phyloP scores from a whole-genome alignment of 2,888 invertebrate species.

The Mesorhabditis sp. region DNA sequence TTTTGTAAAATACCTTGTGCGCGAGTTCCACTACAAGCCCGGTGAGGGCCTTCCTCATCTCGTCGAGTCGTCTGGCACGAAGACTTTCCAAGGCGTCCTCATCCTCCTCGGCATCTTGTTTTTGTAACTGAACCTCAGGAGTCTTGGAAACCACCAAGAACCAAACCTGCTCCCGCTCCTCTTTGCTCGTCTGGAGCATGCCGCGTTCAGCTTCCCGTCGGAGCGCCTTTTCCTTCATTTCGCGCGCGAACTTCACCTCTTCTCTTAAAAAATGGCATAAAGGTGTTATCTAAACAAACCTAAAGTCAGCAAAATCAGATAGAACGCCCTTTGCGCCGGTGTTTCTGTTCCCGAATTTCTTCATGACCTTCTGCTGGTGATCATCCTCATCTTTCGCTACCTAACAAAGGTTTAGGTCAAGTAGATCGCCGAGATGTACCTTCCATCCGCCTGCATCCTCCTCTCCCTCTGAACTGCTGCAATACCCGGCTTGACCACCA shows the following conservation, averaged over 20 bases:
- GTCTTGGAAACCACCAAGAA: neutral
- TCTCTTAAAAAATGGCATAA: neutral
- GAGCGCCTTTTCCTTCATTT: slow-evolving; percentile 18
- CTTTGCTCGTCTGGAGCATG: slow-evolving; percentile 28
- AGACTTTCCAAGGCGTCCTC: slow-evolving; percentile 40
- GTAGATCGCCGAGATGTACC: slow-evolving; percentile 10
- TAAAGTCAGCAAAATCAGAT: slow-evolving; percentile 26
- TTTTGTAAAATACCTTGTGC: slow-evolving; percentile 26
- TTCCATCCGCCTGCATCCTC: slow-evolving; percentile 34
- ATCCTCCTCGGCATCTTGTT: slow-evolving; percentile 22
- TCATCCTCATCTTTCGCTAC: slow-evolving; percentile 32
- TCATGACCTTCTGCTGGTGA: slow-evolving; percentile 37
- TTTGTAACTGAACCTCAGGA: slow-evolving; percentile 12
- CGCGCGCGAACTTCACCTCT: slow-evolving; percentile 11
- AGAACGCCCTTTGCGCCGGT: slow-evolving; percentile 44
- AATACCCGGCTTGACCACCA: slow-evolving; percentile 52
- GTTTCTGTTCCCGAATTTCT: slow-evolving; percentile 19
- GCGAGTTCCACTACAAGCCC: slow-evolving; percentile 43
- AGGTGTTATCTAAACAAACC: neutral
- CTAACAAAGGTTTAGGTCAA: neutral
- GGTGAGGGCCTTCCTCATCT: slow-evolving; percentile 32
- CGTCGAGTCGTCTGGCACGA: slow-evolving; percentile 33
- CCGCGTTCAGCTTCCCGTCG: slow-evolving; percentile 27
- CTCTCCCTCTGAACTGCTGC: slow-evolving; percentile 55
- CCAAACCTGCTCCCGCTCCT: slow-evolving; percentile 24